Conservation (phyloP, 2,797 vertebrate genomes). For the Falco naumanni region DNA sequence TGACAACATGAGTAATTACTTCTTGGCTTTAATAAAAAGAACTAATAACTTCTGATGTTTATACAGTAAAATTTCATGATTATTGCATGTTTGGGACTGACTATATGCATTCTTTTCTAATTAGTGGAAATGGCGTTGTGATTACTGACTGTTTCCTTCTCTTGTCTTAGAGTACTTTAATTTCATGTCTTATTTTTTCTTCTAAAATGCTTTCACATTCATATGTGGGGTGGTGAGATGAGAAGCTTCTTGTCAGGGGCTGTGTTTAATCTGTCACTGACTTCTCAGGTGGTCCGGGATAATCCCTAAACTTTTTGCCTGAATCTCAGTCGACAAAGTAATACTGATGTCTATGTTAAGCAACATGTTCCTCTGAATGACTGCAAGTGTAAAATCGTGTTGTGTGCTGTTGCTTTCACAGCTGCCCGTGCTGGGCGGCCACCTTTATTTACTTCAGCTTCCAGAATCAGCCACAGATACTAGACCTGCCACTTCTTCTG, state of each 20-base stretch:
- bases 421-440: fast-evolving
- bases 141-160: neutral
- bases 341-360: neutral
- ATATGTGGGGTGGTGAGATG: neutral
- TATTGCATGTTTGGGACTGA: conserved; percentile 20
- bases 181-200: neutral
- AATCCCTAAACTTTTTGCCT: neutral
- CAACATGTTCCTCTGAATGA: neutral
- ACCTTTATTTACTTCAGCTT: neutral
- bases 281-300: neutral
- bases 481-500: neutral
- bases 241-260: neutral
- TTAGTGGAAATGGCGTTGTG: neutral
- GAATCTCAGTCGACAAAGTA: neutral
- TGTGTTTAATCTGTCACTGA: neutral
- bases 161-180: neutral
- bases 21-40: conserved; percentile 32
- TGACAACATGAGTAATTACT: conserved; percentile 22
- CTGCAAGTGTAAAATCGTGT: neutral
- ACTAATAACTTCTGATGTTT: conserved; percentile 26
- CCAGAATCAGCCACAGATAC: neutral
- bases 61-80: conserved; percentile 5
- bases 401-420: neutral
- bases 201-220: neutral
- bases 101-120: conserved; percentile 32